Conservation (phyloP, 2,888 invertebrate genomes). For the Hemistola chrysoprasaria region DNA sequence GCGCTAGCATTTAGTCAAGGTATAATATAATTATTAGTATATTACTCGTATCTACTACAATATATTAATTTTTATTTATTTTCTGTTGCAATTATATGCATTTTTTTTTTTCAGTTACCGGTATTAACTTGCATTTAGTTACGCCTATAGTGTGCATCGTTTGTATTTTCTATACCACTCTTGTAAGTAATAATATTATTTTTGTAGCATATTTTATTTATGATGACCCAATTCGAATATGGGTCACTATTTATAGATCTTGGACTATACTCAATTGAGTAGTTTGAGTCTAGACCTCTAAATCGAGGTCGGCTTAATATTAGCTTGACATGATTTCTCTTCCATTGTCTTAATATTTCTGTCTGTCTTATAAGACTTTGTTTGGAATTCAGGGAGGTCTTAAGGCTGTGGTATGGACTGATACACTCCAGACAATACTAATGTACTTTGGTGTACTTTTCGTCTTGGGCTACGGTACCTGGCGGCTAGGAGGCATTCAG, state of each 20-base stretch:
- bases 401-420: conserved; percentile 92
- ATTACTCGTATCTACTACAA: not conserved
- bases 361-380: not conserved
- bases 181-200: too few relatives aligned
- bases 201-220: not conserved
- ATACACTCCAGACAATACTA: conserved; percentile 87
- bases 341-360: too few relatives aligned
- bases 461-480: conserved; percentile 85
- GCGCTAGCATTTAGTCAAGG: conserved; percentile 93
- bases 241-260: too few relatives aligned
- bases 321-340: too few relatives aligned
- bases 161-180: conserved; percentile 96
- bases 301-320: conserved; percentile 40
- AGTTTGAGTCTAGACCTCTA: conserved; percentile 36
- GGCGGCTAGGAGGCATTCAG: conserved; percentile 83
- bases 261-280: conserved; percentile 36
- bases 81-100: too few relatives aligned
- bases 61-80: too few relatives aligned
- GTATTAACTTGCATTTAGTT: conserved; percentile 89
- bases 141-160: conserved; percentile 91
- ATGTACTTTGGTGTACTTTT: conserved; percentile 88
- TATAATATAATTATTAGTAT: conserved; percentile 43
- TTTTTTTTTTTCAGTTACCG: conserved; percentile 85
- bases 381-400: conserved; percentile 84
- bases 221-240: conserved; percentile 44